Base-by-base conservation (phyloP, 1,140 invertebrate genomes). In the Drosophila virilis region DNA sequence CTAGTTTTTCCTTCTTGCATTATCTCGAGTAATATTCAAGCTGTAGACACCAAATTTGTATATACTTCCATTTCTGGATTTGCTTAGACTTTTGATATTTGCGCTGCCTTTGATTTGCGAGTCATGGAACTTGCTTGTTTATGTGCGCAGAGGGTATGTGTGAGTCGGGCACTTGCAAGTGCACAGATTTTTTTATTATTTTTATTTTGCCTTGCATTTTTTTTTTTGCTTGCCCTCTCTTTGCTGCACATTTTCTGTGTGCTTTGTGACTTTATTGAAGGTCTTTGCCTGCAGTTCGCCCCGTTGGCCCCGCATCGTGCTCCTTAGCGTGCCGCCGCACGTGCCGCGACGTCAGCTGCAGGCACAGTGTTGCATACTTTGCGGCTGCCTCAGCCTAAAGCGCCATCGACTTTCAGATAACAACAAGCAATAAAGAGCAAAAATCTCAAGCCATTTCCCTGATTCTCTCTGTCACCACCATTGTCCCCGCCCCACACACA, bases 361-460 rank as follows among this genome's bases (percentile, higher is more conserved):
- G 17, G 13, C 51, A 38, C 28, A 35, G 8, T 33, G 48, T 52
- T 54, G 67, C 67, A 52, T 45, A 62, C 58, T 62, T 69, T 71
- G 68, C 35, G 60, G 68, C 59, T 17, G 68, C 51, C 46, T 64
- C 22, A 22, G 32, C 67, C 38, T 22, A 22, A 52, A 52, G 46
- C 37, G 33, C 17, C 35, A 33, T 10, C 15, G 40, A 7, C 28
- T 52, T 33, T 52, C 15, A 38, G 17, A 58, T 3, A 32, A 10
- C n/a, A 32, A 42, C 22, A 28, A 5, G 37, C 37, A n/a, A 37
- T 33, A 13, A n/a, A 37, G 51, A 22, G 15, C 37, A 42, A 9
- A 2, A 33, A n/a, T 15, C 46, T 33, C 22, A 2, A 1, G 7
- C 59, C 13, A 10, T n/a, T 45, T 46, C 17, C 8, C 10, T 12